These are phyloP conservation scores for Ceratoteleas bidentatus DNA, from an alignment of 1,140 invertebrate species.

Conservation along the genomic window DNA sequence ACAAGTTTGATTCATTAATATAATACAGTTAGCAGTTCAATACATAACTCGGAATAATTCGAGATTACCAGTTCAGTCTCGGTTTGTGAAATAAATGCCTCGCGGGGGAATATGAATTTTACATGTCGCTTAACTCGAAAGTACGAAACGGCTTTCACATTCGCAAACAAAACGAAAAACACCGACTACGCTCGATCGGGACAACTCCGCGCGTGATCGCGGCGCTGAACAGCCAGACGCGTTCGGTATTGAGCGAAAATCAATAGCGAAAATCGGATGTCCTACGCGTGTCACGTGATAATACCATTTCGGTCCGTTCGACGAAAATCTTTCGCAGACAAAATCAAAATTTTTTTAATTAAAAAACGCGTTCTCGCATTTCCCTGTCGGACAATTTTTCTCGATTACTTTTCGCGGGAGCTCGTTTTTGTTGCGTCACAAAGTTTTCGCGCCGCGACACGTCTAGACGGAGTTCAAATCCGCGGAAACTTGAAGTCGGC, in stretches of 20 bases:
- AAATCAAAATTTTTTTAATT: no score
- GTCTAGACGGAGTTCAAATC: conserved; percentile 45
- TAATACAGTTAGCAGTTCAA: neutral
- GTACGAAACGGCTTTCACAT: conserved; percentile 27
- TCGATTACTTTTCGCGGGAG: conserved; percentile 1
- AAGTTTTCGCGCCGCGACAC: conserved; percentile 46
- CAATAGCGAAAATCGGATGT: conserved; percentile 12
- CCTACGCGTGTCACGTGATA: no score
- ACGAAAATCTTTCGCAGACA: no score
- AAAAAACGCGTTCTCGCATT: no score
- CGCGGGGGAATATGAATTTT: conserved; percentile 24
- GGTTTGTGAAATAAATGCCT: conserved; percentile 22
- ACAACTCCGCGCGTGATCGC: neutral
- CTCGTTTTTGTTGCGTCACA: conserved; percentile 57
- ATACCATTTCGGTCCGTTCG: no score
- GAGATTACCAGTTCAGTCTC: conserved; percentile 12
- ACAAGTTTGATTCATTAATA: neutral
- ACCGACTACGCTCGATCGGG: conserved; percentile 11
- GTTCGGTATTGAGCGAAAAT: conserved; percentile 19
- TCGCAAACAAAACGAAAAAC: conserved; percentile 17
- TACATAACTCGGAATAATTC: conserved; percentile 2
- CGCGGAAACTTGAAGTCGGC: conserved; percentile 41
- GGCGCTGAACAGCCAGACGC: no score
- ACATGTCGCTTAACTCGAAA: conserved; percentile 26
- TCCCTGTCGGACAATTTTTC: no score